Conservation (phyloP, 37 sponge, comb jelly and placozoan genomes). For the Beroe forskalii region DNA sequence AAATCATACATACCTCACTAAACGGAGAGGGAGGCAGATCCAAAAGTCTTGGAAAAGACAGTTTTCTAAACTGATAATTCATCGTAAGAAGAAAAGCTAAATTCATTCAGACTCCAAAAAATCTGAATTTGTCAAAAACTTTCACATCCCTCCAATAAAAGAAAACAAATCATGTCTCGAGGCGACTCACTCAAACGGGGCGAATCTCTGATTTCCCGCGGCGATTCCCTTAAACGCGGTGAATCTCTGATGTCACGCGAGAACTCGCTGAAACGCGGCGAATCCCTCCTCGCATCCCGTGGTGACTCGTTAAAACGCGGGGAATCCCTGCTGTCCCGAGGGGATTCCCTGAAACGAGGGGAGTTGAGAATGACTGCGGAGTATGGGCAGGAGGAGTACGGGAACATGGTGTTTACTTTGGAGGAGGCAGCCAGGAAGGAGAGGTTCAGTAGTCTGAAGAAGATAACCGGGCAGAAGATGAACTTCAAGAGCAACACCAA, state of each 20-base stretch:
- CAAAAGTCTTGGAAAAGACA: too few relatives aligned
- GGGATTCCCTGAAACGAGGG: background rate
- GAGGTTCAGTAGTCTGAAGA: slow-evolving; percentile 20
- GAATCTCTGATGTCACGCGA: background rate
- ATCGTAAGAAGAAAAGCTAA: too few relatives aligned
- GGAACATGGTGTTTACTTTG: slow-evolving; percentile 45
- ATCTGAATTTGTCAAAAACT: too few relatives aligned
- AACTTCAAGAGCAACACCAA: background rate
- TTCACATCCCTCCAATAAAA: too few relatives aligned
- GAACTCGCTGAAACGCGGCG: background rate
- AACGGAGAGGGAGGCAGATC: too few relatives aligned
- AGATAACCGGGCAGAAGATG: slow-evolving; percentile 3
- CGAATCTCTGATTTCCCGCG: background rate
- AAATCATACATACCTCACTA: too few relatives aligned
- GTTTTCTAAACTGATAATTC: too few relatives aligned
- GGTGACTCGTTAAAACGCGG: background rate
- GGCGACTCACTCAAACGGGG: background rate
- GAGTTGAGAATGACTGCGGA: slow-evolving; percentile 10
- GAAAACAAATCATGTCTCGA: background rate
- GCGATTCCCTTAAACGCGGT: background rate
- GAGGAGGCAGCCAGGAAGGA: slow-evolving; percentile 20
- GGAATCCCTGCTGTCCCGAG: background rate
- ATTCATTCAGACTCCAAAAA: too few relatives aligned
- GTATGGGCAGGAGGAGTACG: slow-evolving; percentile 8
- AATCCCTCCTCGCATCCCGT: background rate